These are phyloP conservation scores for Antechinus stuartii DNA, from an alignment of 2,113 vertebrate genomes.

Conservation along the genomic window DNA sequence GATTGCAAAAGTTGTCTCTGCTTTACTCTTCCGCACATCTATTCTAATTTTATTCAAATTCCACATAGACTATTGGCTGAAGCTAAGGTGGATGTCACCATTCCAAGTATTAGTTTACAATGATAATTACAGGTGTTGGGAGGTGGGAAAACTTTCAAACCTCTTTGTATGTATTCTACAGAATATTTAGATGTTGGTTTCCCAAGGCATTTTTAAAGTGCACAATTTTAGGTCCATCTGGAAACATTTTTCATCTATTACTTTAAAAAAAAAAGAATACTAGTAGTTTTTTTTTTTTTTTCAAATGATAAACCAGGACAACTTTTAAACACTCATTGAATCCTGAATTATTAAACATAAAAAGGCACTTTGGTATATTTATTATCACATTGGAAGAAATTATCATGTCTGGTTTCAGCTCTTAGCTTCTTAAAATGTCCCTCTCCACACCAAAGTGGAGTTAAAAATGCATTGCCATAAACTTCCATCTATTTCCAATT, in stretches of 20 bases:
- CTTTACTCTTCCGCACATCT: background rate
- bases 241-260: conserved; percentile 64
- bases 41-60: background rate
- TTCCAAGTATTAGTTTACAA: background rate
- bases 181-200: conserved; percentile 2
- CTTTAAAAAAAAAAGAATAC: conserved; percentile 76
- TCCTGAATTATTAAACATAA: conserved; percentile 87
- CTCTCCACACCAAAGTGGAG: conserved; percentile 66
- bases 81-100: rapidly evolving
- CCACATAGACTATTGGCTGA: rapidly evolving
- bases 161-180: background rate
- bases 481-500: conserved; percentile 55
- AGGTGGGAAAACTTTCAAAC: conserved; percentile 15
- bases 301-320: conserved; percentile 81
- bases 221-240: background rate
- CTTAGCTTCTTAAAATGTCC: conserved; percentile 78
- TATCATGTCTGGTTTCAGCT: conserved; percentile 80
- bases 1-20: background rate
- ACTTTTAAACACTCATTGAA: conserved; percentile 80
- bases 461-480: conserved; percentile 73
- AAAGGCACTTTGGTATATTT: conserved; percentile 83
- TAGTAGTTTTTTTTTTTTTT: conserved; percentile 81
- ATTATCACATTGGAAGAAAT: conserved; percentile 80
- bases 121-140: background rate
- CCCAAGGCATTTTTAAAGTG: conserved; percentile 14